phyloP scores from a whole-genome alignment of 2,113 vertebrate species.

The Eira barbara region DNA sequence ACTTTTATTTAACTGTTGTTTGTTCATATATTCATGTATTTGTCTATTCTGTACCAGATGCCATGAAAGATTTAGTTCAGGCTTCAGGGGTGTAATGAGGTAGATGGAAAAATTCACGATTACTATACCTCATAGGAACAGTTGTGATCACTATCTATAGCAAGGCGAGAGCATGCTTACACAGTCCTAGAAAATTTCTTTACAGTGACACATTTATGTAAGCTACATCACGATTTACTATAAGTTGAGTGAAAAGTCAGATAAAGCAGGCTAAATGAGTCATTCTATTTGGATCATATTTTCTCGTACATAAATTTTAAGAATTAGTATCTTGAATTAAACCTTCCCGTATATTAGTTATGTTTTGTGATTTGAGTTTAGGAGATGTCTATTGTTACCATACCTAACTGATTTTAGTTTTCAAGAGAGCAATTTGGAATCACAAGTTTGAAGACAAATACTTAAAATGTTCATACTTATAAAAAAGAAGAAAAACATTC shows the following conservation, averaged over 20 bases:
- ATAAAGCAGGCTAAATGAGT: not conserved
- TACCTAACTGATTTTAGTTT: not conserved
- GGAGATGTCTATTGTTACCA: not conserved
- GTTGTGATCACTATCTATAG: not conserved
- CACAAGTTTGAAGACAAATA: not conserved
- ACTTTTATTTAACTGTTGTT: not conserved
- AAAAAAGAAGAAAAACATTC: not conserved
- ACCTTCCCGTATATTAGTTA: not conserved
- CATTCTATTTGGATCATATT: not conserved
- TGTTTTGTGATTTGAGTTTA: not conserved
- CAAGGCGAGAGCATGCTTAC: not conserved
- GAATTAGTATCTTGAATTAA: not conserved
- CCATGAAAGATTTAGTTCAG: not conserved
- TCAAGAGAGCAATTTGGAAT: not conserved
- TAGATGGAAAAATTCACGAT: not conserved
- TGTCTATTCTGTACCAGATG: not conserved
- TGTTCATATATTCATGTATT: not conserved
- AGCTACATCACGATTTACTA: not conserved
- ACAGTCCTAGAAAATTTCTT: not conserved
- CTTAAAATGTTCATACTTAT: not conserved
- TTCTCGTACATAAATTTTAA: not conserved
- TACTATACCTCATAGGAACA: not conserved
- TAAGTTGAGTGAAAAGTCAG: not conserved
- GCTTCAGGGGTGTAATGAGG: not conserved
- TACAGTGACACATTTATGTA: not conserved